A percentile compares a stretch with the other conserved stretches of the same genome.
Conservation (phyloP, 2,888 invertebrate genomes). For the Abrostola triplasia region DNA sequence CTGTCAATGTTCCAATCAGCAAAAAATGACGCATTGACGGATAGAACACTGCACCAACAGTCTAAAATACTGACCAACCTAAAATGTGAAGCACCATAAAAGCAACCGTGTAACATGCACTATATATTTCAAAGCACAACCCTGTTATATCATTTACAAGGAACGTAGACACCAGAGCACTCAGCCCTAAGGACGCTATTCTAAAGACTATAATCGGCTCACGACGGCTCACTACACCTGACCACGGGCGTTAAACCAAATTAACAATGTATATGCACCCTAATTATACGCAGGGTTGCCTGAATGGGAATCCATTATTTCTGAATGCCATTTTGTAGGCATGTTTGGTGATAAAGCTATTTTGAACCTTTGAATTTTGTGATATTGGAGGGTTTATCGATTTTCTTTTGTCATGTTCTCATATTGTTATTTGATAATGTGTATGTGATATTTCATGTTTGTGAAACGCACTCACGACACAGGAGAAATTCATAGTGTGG, state of each 20-base stretch:
- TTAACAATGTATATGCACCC: conserved; percentile 63
- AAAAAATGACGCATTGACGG: no score
- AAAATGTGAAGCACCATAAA: conserved; percentile 4
- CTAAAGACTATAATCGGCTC: conserved; percentile 46
- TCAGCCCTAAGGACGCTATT: conserved; percentile 36
- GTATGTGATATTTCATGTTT: no score
- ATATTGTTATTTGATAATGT: no score
- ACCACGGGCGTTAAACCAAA: conserved; percentile 65
- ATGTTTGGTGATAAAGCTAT: conserved; percentile 18
- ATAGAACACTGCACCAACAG: no score
- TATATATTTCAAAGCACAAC: neutral
- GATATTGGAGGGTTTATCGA: no score
- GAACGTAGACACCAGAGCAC: conserved; percentile 21
- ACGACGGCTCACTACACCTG: conserved; percentile 69
- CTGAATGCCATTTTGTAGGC: conserved; percentile 18
- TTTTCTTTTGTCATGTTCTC: no score
- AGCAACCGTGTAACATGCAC: neutral
- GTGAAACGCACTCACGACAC: no score
- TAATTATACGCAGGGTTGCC: conserved; percentile 44
- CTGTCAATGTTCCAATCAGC: no score
- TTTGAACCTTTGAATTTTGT: neutral
- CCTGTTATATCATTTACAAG: conserved; percentile 8
- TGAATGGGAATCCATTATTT: conserved; percentile 19
- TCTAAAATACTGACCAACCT: neutral
- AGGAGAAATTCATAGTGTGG: no score